Percentiles rank a stretch among this genome's conserved stretches.
These are phyloP conservation scores for Typhlomys cinereus DNA, from an alignment of 2,113 vertebrate genomes.

Conservation along the genomic window DNA sequence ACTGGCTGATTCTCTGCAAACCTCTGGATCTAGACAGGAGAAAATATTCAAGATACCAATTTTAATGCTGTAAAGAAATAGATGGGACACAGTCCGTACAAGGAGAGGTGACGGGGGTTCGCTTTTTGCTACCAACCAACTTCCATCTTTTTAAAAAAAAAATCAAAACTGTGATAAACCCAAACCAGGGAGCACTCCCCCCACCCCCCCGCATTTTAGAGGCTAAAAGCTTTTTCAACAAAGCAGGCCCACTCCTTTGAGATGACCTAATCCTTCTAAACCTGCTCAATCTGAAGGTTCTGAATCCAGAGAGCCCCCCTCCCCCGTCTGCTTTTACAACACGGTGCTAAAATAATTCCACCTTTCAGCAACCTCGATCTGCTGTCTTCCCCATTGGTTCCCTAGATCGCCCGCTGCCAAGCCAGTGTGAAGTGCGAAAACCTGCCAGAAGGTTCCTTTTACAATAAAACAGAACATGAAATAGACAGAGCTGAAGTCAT, in stretches of 20 bases:
- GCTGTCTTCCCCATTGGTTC: neutral
- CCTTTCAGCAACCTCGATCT: neutral
- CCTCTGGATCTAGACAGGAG: neutral
- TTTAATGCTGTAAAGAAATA: neutral
- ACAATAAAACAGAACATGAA: neutral
- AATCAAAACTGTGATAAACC: neutral
- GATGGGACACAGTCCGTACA: neutral
- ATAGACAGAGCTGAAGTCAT: neutral
- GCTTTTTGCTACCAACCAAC: neutral
- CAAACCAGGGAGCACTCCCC: neutral
- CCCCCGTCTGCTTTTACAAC: neutral
- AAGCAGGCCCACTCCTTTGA: neutral
- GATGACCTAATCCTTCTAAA: neutral
- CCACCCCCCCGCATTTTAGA: neutral
- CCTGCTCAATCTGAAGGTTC: neutral
- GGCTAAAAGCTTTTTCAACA: neutral
- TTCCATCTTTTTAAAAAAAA: neutral
- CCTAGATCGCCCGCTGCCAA: slow-evolving; percentile 19
- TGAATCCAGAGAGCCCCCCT: neutral
- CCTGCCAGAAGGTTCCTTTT: neutral
- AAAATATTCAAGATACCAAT: neutral
- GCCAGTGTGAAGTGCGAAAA: slow-evolving; percentile 9
- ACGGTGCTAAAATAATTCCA: neutral
- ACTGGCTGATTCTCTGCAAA: neutral
- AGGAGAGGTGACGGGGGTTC: neutral